Conservation (phyloP, 2,113 vertebrate genomes). For the Calyptomena viridis region DNA sequence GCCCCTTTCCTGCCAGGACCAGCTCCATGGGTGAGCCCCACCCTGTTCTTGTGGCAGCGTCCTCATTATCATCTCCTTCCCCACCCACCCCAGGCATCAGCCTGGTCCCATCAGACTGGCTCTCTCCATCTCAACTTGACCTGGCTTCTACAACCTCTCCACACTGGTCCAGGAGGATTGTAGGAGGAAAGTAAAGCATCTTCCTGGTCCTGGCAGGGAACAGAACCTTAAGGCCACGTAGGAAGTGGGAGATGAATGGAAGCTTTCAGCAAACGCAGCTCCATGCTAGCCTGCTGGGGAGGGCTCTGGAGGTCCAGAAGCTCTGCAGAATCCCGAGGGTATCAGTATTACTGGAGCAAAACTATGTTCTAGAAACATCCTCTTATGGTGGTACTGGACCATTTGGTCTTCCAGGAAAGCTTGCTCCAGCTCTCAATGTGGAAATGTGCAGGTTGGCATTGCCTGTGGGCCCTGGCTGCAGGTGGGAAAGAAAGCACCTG, state of each 20-base stretch:
- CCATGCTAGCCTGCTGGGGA: accelerated
- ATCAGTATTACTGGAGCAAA: background rate
- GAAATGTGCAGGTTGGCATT: background rate
- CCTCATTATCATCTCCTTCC: background rate
- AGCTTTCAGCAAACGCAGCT: background rate
- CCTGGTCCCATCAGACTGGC: background rate
- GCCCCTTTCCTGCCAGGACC: background rate
- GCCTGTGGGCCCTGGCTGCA: background rate
- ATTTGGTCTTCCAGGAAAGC: background rate
- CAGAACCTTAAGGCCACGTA: accelerated
- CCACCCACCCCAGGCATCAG: accelerated
- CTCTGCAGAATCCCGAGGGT: background rate
- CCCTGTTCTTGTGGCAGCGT: background rate
- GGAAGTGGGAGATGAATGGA: background rate
- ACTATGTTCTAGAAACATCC: background rate
- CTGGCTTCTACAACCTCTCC: background rate
- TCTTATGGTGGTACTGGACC: background rate
- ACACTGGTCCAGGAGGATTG: background rate
- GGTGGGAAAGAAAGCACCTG: background rate
- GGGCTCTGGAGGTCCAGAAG: background rate
- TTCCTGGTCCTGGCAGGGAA: background rate
- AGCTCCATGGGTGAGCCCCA: background rate
- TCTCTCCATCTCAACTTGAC: background rate
- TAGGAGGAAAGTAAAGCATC: background rate
- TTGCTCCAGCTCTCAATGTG: background rate